A percentile compares a stretch with the other conserved stretches of the same genome.
Conservation (phyloP, 2,888 invertebrate genomes). For the Cataglyphis livida region DNA sequence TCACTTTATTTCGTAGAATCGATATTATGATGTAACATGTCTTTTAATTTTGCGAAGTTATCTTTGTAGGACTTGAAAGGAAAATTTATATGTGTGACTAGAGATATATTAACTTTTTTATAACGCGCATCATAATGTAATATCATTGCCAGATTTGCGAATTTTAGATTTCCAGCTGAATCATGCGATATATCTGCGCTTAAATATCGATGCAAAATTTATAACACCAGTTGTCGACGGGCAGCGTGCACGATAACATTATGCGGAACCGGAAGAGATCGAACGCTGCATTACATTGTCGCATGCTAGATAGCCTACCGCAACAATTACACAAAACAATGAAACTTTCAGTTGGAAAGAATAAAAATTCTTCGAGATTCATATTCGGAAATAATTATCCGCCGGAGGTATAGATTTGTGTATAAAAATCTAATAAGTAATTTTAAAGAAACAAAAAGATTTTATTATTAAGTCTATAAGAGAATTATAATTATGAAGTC, state of each 20-base stretch:
- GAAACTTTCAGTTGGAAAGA: conserved; percentile 10
- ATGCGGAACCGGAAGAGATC: conserved; percentile 50
- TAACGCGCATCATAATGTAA: background rate
- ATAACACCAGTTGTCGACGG: conserved; percentile 43
- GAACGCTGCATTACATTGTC: conserved; percentile 46
- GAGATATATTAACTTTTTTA: background rate
- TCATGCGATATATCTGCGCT: conserved; percentile 25
- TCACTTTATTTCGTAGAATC: background rate
- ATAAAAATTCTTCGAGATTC: background rate
- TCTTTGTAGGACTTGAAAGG: background rate
- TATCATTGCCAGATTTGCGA: background rate
- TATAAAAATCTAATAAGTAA: background rate
- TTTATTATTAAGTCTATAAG: background rate
- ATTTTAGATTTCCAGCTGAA: conserved; percentile 12
- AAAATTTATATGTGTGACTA: background rate
- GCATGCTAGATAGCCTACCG: conserved; percentile 27
- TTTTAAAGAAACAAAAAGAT: background rate
- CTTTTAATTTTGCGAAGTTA: background rate
- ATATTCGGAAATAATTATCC: background rate
- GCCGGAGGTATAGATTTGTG: background rate
- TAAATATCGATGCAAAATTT: conserved; percentile 49
- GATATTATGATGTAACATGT: background rate
- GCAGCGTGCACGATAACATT: conserved; percentile 36
- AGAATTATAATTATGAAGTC: background rate
- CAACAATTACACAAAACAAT: conserved; percentile 13